phyloP scores from a whole-genome alignment of 2,113 vertebrate species.

The Proteles cristata region DNA sequence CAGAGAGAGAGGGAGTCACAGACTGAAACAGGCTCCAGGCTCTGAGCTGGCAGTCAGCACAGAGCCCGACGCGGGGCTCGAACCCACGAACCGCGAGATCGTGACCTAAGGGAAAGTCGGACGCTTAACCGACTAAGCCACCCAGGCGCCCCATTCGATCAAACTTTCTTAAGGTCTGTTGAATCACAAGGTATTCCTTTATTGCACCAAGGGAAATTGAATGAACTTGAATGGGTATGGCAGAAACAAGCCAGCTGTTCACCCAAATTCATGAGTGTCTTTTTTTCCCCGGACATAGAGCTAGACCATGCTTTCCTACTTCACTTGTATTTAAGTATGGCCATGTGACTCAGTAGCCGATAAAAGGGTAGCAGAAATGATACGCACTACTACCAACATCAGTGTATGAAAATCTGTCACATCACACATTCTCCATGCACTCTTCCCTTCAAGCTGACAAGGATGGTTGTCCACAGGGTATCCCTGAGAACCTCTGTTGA shows the following conservation, averaged over 20 bases:
- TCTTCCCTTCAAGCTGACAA: neutral
- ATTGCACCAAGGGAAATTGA: neutral
- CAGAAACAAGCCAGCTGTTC: neutral
- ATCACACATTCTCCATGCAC: neutral
- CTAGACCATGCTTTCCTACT: too few species aligned
- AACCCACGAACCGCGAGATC: too few species aligned
- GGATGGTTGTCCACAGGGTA: fast-evolving
- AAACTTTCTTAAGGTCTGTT: neutral
- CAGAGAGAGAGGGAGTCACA: too few species aligned
- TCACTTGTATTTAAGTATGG: neutral
- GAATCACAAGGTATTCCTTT: neutral
- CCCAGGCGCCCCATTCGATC: neutral
- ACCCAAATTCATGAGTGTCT: neutral
- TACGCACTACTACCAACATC: neutral
- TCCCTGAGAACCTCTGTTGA: neutral
- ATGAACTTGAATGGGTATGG: neutral
- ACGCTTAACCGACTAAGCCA: too few species aligned
- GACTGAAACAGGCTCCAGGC: too few species aligned
- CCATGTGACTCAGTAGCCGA: neutral
- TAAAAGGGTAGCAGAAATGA: neutral
- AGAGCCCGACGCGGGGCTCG: too few species aligned
- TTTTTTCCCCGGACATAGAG: neutral
- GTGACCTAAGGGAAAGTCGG: too few species aligned
- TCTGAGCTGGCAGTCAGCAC: too few species aligned
- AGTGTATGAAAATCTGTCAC: neutral